Base-by-base conservation (phyloP, 1,140 invertebrate species). In the Lepeophtheirus salmonis region DNA sequence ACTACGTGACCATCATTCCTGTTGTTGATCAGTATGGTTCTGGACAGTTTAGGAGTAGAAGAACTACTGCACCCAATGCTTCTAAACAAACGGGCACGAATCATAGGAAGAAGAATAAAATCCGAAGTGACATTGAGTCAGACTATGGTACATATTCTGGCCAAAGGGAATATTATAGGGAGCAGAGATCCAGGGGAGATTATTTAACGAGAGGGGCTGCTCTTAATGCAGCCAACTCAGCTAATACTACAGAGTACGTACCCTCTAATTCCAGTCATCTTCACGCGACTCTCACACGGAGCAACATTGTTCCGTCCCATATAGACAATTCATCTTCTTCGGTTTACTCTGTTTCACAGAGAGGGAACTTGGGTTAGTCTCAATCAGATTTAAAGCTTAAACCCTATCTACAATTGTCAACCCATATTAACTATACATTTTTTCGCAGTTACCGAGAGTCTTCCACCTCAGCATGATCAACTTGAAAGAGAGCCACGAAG, bases 191-290 rank as follows among this genome's bases (percentile, higher is more conserved):
- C 16, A 26, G 59, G 22, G 59, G 59, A 17, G 59, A 61, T n/a
- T 61, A 50, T 55, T 25, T 61, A 2, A 61, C 59, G 1, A 10
- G 59, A 23, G 59, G 59, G 50, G 59, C 59, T 3, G 59, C 59
- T 2, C 14, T 61, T n/a, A 41, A 41, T 41, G 30, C 30, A 10
- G 30, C 30, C 30, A 41, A 41, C n/a, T 41, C 30, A 6, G 30
- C 30, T 6, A 41, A 41, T 41, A 41, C 30, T 10, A 6, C 30
- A n/a, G 30, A 41, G 30, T 41, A 41, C n/a, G n/a, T 10, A 10
- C 30, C 30, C n/a, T n/a, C 30, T 41, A 6, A 6, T 10, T 41
- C 30, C 30, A 41, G 30, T 41, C 30, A 41, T 41, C 30, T 10
- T 41, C 30, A 41, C n/a, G 30, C 30, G 6, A 41, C 30, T 10